Base-by-base conservation (phyloP, 2,888 invertebrate genomes). In the Pristionchus mayeri region DNA sequence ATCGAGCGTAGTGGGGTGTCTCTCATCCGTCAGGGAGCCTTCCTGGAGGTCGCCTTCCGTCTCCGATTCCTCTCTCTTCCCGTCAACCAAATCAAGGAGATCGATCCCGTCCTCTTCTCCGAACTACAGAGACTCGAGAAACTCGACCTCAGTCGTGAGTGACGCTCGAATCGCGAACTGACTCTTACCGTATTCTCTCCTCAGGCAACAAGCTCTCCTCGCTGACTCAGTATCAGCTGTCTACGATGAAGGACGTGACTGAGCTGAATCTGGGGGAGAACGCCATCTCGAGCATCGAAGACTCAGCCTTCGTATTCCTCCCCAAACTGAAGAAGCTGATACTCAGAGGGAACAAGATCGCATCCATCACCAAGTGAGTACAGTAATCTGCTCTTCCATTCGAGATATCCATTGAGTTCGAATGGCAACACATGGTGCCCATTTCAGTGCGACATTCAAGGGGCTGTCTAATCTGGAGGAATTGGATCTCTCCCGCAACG, bases 181-280 rank as follows among this genome's bases (percentile, higher is more conserved):
- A 27, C 6, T 34, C 6, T 34, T 13, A 71, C 6, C 44, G 6
- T 44, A 18, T 71, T 30, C 71, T 71, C 4, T 30, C 44, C 84
- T 93, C 93, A 84, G 93, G 93, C 86, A 94, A 94, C 91, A 89
- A 91, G 75, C 90, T 94, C 85, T 88, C 90, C 16, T 87, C 89
- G 4, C 92, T 94, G 80, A 67, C 63, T 21, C 92, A 93, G 0
- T 34, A 88, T 30, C 89, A 91, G 27, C 87, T 94, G 54, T 92
- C 92, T 85, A 90, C 91, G 18, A 85, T 93, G 11, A 80, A 87
- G 34, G 86, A 89, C 6, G 87, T 94, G 60, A 90, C 91, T 83
- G 93, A 93, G 84, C 84, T 90, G 34, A 85, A 79, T 67, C 75
- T 90, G 80, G 89, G 86, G 27, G 67, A 85, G 44, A 91, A 91